Evolutionary conservation across 2,797 vertebrate species (phyloP).

Genomic region (Eleutherodactylus coqui): DNA sequence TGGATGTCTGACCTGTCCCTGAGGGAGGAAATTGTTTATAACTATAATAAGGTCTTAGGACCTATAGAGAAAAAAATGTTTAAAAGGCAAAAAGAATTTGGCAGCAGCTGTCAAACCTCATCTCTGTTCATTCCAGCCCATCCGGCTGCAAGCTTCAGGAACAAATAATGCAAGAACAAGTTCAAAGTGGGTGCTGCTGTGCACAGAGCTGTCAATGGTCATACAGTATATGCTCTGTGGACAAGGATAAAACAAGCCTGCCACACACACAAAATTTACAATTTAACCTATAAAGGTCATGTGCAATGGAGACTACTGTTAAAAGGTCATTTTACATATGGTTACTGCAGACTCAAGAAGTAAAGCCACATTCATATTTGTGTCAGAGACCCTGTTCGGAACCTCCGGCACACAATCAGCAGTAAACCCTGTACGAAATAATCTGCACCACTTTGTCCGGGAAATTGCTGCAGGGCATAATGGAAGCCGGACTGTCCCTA

Average conservation of each 20-base stretch:
- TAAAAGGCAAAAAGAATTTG: conserved; percentile 56
- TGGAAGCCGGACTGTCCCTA: too few relatives aligned
- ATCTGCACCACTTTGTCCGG: too few relatives aligned
- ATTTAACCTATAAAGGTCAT: conserved; percentile 11
- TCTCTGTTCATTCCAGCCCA: conserved; percentile 73
- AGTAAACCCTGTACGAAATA: too few relatives aligned
- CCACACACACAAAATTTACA: neutral
- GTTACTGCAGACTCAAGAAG: too few relatives aligned
- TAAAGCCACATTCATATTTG: too few relatives aligned
- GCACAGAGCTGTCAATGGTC: conserved; percentile 30
- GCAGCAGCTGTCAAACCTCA: conserved; percentile 77
- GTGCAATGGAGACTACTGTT: too few relatives aligned
- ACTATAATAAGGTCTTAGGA: conserved; percentile 59
- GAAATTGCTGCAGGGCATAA: too few relatives aligned
- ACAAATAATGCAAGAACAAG: neutral
- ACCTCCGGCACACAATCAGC: too few relatives aligned
- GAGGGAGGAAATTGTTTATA: conserved; percentile 56
- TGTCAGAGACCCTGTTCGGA: too few relatives aligned
- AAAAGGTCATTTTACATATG: too few relatives aligned
- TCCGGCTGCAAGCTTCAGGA: conserved; percentile 70
- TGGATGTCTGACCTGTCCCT: conserved; percentile 37
- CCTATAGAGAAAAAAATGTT: conserved; percentile 54
- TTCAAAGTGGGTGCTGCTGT: neutral
- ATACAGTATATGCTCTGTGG: neutral
- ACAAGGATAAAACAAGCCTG: conserved; percentile 34